Conservation (phyloP, 23 tunicate genomes). For the Halocynthia roretzi region DNA sequence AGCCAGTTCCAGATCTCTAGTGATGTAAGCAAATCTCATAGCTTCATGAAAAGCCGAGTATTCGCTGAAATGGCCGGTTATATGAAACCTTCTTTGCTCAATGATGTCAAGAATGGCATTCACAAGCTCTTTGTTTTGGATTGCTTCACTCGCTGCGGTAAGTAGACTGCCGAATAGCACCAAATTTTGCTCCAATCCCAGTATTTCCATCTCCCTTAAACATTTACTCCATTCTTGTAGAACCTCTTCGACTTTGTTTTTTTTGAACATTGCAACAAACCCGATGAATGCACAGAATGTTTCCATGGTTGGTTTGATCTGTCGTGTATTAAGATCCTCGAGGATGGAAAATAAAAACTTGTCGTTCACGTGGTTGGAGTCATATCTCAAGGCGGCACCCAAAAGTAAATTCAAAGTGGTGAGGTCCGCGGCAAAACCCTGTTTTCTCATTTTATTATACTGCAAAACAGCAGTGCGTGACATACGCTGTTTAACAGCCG, state of each 20-base stretch:
- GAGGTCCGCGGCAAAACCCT: neutral
- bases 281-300: neutral
- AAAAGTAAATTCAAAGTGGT: conserved; percentile 1
- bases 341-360: neutral
- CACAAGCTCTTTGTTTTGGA: neutral
- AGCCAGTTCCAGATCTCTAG: neutral
- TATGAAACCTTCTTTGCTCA: neutral
- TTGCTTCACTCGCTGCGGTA: neutral
- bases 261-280: neutral
- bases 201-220: neutral
- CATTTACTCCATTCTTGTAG: neutral
- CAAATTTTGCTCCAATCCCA: neutral
- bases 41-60: neutral
- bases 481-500: neutral
- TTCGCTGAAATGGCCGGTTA: neutral
- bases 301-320: neutral
- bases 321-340: neutral
- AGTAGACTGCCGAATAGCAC: neutral
- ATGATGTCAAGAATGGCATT: neutral
- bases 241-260: neutral
- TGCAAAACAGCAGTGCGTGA: neutral
- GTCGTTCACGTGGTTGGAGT: neutral
- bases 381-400: no score
- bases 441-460: neutral
- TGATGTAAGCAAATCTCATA: neutral